These are phyloP conservation scores for Sarcophilus harrisii DNA, from an alignment of 2,797 vertebrate species.

Conservation along the genomic window DNA sequence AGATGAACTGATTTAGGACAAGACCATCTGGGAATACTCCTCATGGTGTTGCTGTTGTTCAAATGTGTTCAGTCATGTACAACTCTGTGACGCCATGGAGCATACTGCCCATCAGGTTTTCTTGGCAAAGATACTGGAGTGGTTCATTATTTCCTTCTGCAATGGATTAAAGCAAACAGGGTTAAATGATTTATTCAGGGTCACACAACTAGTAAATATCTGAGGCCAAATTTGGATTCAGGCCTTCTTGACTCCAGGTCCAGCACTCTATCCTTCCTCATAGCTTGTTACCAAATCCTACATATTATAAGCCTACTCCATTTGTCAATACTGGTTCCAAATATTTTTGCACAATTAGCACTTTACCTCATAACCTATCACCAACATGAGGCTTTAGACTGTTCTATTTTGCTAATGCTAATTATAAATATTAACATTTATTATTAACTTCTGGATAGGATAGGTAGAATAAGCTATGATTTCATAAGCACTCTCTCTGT, in stretches of 20 bases:
- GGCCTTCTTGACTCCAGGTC: no score
- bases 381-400: not conserved
- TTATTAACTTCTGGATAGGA: not conserved
- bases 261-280: not conserved
- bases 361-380: not conserved
- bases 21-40: no score
- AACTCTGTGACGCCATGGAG: no score
- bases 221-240: no score
- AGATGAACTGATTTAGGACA: constrained; percentile 24
- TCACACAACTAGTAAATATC: no score
- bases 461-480: not conserved
- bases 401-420: not conserved
- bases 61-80: no score
- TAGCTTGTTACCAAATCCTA: not conserved
- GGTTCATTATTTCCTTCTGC: no score
- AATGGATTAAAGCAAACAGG: no score
- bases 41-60: no score
- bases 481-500: not conserved
- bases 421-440: not conserved
- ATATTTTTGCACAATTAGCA: not conserved
- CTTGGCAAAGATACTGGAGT: no score
- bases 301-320: not conserved
- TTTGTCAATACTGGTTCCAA: not conserved
- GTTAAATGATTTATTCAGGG: no score
- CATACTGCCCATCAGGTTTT: no score